Evolutionary conservation across 2,113 vertebrate species (phyloP).

Genomic region (Equus quagga): DNA sequence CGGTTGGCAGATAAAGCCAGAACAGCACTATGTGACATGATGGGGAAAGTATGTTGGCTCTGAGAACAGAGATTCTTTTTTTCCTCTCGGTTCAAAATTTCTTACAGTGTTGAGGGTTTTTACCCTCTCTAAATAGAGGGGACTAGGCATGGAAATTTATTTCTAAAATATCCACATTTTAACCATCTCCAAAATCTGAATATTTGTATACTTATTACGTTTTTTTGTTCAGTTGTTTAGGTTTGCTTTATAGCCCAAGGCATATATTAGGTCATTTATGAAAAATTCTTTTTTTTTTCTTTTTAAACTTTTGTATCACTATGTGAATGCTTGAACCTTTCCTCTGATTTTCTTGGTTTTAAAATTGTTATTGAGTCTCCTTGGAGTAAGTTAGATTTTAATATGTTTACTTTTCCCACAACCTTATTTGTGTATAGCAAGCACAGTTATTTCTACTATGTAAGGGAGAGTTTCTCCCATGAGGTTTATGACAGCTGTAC

Average conservation of each 20-base stretch:
- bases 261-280: background rate
- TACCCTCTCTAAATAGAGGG: background rate
- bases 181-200: background rate
- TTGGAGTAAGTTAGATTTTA: constrained; percentile 60
- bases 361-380: constrained; percentile 55
- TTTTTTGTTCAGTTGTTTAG: constrained; percentile 26
- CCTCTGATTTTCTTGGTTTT: constrained; percentile 64
- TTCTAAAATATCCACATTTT: background rate
- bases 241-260: background rate
- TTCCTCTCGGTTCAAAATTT: background rate
- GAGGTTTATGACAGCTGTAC: constrained; percentile 36
- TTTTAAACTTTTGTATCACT: constrained; percentile 47
- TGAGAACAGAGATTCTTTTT: background rate
- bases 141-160: background rate
- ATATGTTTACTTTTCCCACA: constrained; percentile 66
- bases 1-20: background rate
- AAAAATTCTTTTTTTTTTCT: background rate
- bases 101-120: background rate
- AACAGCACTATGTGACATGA: background rate
- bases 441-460: constrained; percentile 53
- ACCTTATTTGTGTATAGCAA: constrained; percentile 50
- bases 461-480: constrained; percentile 52
- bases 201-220: background rate
- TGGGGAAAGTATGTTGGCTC: background rate
- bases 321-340: constrained; percentile 42